phyloP scores from a whole-genome alignment of 2,888 invertebrate genomes.

The Iphiclides podalirius region DNA sequence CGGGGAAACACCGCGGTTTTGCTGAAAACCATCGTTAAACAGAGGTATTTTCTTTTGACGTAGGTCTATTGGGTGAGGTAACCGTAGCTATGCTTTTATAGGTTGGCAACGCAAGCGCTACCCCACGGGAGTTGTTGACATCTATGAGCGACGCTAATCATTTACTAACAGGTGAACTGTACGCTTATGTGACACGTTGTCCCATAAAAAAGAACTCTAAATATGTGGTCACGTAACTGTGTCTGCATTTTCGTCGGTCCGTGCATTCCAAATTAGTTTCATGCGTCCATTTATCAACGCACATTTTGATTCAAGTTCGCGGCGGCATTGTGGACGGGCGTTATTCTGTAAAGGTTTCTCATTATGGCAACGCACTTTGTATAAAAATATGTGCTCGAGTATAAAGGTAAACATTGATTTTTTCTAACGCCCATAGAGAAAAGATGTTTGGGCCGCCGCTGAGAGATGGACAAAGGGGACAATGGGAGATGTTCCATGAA shows the following conservation, averaged over 20 bases:
- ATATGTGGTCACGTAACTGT: too few species aligned
- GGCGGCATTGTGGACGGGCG: slow-evolving; percentile 70
- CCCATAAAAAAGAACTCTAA: too few species aligned
- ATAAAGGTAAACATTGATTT: slow-evolving; percentile 79
- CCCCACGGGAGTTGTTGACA: too few species aligned
- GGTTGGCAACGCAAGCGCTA: too few species aligned
- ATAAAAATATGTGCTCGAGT: slow-evolving; percentile 76
- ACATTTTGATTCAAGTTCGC: slow-evolving; percentile 64
- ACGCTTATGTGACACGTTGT: too few species aligned
- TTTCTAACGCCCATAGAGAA: slow-evolving; percentile 66
- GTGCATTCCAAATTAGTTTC: slow-evolving; percentile 33
- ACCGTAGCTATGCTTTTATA: too few species aligned
- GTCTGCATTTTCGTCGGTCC: slow-evolving; percentile 39
- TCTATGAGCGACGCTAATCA: too few species aligned
- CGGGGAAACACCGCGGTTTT: too few species aligned
- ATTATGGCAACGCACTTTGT: slow-evolving; percentile 75
- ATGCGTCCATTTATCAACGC: slow-evolving; percentile 59
- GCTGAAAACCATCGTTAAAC: too few species aligned
- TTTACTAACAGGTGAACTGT: too few species aligned
- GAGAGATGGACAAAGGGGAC: slow-evolving; percentile 67
- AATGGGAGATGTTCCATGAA: slow-evolving; percentile 67
- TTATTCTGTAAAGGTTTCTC: slow-evolving; percentile 76
- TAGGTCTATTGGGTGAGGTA: too few species aligned
- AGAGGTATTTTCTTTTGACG: too few species aligned
- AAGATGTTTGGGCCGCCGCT: slow-evolving; percentile 72